A percentile compares a stretch with the other conserved stretches of the same genome.
phyloP scores from a whole-genome alignment of 2,113 vertebrate genomes.

The Felis catus region F.catus_Fca126_mat1.0 CM031415.1:119423001-119423500 shows the following conservation, averaged over 20 bases:
- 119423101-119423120: background rate
- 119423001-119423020: background rate
- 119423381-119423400: background rate
- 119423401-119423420: background rate
- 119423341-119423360: background rate
- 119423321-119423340: background rate
- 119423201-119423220: background rate
- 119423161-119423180: background rate
- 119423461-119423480: background rate
- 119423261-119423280: background rate
- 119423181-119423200: background rate
- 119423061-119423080: background rate
- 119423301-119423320: background rate
- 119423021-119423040: background rate
- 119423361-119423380: background rate
- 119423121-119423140: background rate
- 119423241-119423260: background rate
- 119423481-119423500: background rate
- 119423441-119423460: background rate
- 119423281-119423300: background rate
- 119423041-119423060: background rate
- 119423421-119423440: background rate
- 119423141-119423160: background rate
- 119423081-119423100: background rate
- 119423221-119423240: background rate